Conservation (phyloP, 1,140 invertebrate genomes). For the Streblospio benedicti region DNA sequence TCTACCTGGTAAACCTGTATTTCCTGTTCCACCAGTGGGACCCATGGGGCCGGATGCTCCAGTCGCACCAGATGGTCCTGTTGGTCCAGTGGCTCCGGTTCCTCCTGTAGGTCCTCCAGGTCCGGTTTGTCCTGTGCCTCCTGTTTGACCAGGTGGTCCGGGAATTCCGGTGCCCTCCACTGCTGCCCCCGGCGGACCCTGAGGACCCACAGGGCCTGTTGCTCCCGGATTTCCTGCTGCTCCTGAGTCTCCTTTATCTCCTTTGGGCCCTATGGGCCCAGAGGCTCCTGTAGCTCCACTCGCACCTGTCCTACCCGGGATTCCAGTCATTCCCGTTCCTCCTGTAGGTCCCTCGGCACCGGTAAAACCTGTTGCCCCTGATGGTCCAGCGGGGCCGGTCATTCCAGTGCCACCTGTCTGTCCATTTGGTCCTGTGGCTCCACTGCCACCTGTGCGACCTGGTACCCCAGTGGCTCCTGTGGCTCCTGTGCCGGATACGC, state of each 20-base stretch:
- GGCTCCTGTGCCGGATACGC: neutral
- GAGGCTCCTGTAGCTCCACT: conserved; percentile 1
- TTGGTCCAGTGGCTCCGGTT: conserved; percentile 1
- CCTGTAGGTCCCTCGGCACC: too few relatives aligned
- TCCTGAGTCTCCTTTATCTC: neutral
- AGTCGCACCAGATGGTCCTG: neutral
- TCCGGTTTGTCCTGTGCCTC: neutral
- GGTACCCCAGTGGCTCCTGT: neutral
- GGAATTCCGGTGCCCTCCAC: too few relatives aligned
- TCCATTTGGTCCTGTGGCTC: conserved; percentile 4
- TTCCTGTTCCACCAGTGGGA: conserved; percentile 9
- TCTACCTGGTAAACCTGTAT: conserved; percentile 5
- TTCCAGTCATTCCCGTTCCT: too few relatives aligned
- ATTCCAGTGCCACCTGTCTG: neutral
- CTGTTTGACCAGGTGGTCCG: neutral
- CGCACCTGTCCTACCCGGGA: neutral
- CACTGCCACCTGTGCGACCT: neutral
- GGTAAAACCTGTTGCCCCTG: too few relatives aligned
- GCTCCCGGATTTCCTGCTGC: neutral
- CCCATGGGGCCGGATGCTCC: conserved; percentile 10
- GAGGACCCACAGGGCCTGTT: too few relatives aligned
- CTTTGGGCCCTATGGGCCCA: neutral
- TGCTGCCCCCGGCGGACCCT: too few relatives aligned
- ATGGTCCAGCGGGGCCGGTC: too few relatives aligned
- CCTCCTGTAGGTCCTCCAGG: too few relatives aligned